A percentile compares a stretch with the other conserved stretches of the same genome.
These are phyloP conservation scores for Drosophila simulans DNA, from an alignment of 1,140 invertebrate genomes.

Conservation along the genomic window DNA sequence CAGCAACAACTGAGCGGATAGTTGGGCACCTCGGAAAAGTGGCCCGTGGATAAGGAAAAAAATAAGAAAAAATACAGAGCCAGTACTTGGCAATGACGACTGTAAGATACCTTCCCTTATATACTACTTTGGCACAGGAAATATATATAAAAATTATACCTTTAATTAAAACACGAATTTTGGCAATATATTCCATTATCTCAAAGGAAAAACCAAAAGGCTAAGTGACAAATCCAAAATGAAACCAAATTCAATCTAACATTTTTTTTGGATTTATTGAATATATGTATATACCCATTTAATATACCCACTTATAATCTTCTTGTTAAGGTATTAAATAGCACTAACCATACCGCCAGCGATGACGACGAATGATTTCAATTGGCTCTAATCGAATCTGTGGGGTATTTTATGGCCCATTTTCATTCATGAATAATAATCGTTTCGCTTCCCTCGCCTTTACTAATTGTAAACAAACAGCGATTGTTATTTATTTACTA, in stretches of 20 bases:
- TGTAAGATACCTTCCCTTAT: background rate
- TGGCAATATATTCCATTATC: no score
- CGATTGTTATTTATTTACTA: constrained; percentile 51
- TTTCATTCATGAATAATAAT: constrained; percentile 67
- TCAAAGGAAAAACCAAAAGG: no score
- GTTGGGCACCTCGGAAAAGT: constrained; percentile 38
- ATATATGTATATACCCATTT: no score
- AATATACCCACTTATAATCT: background rate
- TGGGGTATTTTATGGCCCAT: constrained; percentile 52
- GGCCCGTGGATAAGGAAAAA: constrained; percentile 31
- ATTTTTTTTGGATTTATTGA: no score
- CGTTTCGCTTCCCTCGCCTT: constrained; percentile 11
- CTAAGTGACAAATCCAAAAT: no score
- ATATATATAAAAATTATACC: no score
- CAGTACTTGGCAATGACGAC: constrained; percentile 3
- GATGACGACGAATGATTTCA: constrained; percentile 43
- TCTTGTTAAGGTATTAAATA: background rate
- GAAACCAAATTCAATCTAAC: no score
- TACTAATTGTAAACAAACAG: constrained; percentile 58
- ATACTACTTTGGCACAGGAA: no score
- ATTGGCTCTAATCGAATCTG: constrained; percentile 51
- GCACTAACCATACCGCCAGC: constrained; percentile 9
- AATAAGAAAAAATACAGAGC: constrained; percentile 2
- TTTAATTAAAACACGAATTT: background rate
- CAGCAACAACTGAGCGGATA: constrained; percentile 34